These are phyloP conservation scores for Hypotaenidia okinawae DNA, from an alignment of 2,797 vertebrate genomes.

Conservation along the genomic window DNA sequence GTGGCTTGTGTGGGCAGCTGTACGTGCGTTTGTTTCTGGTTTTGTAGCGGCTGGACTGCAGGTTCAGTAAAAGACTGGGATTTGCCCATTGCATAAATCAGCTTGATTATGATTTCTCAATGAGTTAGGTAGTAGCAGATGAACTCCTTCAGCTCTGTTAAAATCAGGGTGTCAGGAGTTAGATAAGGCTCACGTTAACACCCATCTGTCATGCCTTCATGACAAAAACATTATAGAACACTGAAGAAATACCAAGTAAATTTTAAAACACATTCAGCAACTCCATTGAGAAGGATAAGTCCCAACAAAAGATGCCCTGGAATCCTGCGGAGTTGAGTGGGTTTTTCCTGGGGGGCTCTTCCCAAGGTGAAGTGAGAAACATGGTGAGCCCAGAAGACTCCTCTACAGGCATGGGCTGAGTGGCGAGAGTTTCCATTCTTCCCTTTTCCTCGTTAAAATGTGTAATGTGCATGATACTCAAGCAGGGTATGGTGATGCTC, in stretches of 20 bases:
- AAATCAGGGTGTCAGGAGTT: slow-evolving; percentile 34
- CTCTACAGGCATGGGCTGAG: not conserved
- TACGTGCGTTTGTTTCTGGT: not conserved
- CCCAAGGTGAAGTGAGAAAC: not conserved
- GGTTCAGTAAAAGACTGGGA: not conserved
- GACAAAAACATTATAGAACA: not conserved
- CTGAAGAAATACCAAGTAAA: not conserved
- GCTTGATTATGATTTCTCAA: not conserved
- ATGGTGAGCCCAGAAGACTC: not conserved
- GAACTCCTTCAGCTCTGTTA: slow-evolving; percentile 43
- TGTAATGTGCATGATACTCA: not conserved
- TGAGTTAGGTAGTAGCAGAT: not conserved
- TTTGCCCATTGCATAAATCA: slow-evolving; percentile 5
- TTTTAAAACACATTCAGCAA: not conserved
- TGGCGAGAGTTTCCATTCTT: not conserved
- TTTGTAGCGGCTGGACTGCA: not conserved
- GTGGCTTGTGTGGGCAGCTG: not conserved
- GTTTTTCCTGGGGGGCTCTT: slow-evolving; percentile 22
- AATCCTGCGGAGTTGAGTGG: not conserved
- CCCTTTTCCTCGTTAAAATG: not conserved
- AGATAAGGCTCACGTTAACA: slow-evolving; percentile 10
- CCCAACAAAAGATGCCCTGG: not conserved
- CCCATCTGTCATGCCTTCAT: not conserved
- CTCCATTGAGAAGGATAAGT: not conserved
- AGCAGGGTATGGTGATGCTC: not conserved